Evolutionary conservation across 2,888 invertebrate species (phyloP), one percentile per base, ranked within the genome.

Genomic region (Eretmocerus hayati): DNA sequence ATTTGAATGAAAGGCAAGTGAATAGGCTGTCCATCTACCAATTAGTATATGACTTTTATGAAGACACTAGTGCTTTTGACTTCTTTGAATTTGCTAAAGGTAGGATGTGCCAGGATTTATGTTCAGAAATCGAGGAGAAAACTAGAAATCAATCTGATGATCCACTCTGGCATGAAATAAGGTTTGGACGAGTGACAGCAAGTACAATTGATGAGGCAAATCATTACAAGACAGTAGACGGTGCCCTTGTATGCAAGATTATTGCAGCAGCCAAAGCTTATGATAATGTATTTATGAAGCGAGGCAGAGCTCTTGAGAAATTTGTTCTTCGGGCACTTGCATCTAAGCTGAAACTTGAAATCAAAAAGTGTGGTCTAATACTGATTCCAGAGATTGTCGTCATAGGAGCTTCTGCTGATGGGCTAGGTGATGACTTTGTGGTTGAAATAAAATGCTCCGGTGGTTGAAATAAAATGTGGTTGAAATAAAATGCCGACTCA

Each of bases 81-180:
- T 45, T 45, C 26, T 2, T 45, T 2, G 5, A 22, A 9, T 45
- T 26, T 38, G 37, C 38, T 22, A 5, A 2, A 2, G 9, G 8
- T 22, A 23, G 26, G 33, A 38, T 37, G 33, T 8, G 16, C 11
- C 2, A 2, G 18, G 37, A 37, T 22, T 33, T 33, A 11, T 40
- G 33, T 16, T 5, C 6, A n/a, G n/a, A 39, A 31, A 31, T 16
- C 40, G 40, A 32, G 13, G 19, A 41, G 31, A 40, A 4, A 38
- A 46, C 22, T n/a, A 18, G 31, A 8, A 33, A 4, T 20, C 36
- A n/a, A n/a, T n/a, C n/a, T n/a, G n/a, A n/a, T n/a, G n/a, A n/a
- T n/a, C n/a, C n/a, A n/a, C n/a, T n/a, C 18, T 47, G 47, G 42
- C 42, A 47, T 36, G 47, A 40, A 41, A 16, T 41, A 9, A 32